These are phyloP conservation scores for Thaumetopoea pityocampa DNA, from an alignment of 1,140 invertebrate species.

Conservation along the genomic window DNA sequence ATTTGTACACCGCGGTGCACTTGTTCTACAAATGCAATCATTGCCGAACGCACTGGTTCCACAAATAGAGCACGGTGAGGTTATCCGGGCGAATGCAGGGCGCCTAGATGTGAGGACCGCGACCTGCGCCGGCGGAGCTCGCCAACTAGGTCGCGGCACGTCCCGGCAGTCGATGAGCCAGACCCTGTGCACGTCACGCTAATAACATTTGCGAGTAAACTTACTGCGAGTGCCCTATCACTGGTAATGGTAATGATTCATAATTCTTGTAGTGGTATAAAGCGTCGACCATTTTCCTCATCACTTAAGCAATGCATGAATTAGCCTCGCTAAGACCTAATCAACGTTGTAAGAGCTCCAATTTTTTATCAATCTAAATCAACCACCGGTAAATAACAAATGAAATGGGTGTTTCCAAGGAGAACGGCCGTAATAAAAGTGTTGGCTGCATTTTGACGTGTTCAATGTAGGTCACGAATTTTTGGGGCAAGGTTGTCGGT, in stretches of 20 bases:
- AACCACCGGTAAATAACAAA: conserved; percentile 13
- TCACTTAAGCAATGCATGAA: conserved; percentile 4
- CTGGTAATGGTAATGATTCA: conserved; percentile 10
- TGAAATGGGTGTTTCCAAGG: conserved; percentile 40
- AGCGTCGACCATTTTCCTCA: background rate
- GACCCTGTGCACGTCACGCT: conserved; percentile 26
- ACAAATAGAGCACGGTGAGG: conserved; percentile 34
- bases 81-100: conserved; percentile 37
- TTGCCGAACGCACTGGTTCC: conserved; percentile 22
- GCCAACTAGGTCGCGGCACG: conserved; percentile 55
- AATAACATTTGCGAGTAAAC: conserved; percentile 5
- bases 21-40: conserved; percentile 17
- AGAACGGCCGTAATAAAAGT: conserved; percentile 58
- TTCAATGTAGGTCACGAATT: conserved; percentile 66
- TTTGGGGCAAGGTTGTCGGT: conserved; percentile 64
- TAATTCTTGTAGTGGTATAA: background rate
- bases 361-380: conserved; percentile 5
- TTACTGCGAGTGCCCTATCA: background rate
- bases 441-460: conserved; percentile 56
- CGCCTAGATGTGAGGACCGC: conserved; percentile 42
- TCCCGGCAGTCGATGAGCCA: conserved; percentile 48
- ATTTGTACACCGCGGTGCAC: background rate
- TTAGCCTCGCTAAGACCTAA: background rate
- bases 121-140: conserved; percentile 38
- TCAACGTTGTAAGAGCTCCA: conserved; percentile 6